phyloP scores from a whole-genome alignment of 2,888 invertebrate genomes.

The Dolichopus griseipennis region DNA sequence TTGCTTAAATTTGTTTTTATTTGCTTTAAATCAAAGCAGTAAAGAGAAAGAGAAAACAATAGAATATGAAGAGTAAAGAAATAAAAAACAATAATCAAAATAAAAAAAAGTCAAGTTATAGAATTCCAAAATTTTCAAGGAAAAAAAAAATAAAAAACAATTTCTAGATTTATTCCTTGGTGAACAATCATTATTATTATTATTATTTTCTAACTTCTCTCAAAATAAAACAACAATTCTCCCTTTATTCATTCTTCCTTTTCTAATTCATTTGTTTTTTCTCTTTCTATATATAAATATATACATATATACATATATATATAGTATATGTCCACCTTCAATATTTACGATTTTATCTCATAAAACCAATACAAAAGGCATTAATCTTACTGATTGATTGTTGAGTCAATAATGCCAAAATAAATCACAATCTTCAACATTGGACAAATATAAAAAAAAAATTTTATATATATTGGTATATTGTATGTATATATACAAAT shows the following conservation, averaged over 20 bases:
- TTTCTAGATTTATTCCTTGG: no score
- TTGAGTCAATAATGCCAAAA: constrained; percentile 19
- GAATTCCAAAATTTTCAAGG: no score
- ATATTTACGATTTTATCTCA: constrained; percentile 8
- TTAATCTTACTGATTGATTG: constrained; percentile 19
- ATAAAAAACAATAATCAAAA: neutral
- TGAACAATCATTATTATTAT: neutral
- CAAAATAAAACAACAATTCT: no score
- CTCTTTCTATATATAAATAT: neutral
- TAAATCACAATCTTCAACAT: constrained; percentile 14
- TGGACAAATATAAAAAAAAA: neutral
- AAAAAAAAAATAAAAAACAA: no score
- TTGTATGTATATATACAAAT: neutral
- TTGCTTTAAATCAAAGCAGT: neutral
- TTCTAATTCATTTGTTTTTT: neutral
- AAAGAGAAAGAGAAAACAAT: neutral
- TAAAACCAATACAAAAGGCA: constrained; percentile 16
- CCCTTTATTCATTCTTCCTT: neutral
- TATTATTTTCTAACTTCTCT: neutral
- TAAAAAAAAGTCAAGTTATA: no score
- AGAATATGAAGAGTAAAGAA: neutral
- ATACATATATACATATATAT: no score
- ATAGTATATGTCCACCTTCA: neutral
- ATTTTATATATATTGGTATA: neutral
- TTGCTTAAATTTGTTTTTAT: neutral